Evolutionary conservation across 30 jellyfish, hydroid and myxozoan species (phyloP), one percentile per base, ranked within the genome.

Genomic region (Hydractinia symbiolongicarpus): DNA sequence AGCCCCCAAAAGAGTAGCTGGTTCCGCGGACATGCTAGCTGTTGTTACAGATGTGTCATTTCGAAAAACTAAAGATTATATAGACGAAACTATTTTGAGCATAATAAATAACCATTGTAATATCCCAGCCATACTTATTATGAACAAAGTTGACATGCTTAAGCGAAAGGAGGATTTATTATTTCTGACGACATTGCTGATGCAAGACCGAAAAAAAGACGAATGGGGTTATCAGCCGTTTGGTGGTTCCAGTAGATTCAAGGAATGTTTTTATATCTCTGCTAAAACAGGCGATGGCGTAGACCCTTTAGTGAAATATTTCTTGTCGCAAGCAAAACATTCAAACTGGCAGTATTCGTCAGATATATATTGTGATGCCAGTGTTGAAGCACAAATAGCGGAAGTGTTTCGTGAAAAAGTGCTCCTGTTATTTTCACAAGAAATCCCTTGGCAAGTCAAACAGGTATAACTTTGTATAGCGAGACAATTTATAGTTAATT

Each of bases 361-460:
- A 9, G 80, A 93, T 17, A 53, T 84, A 0, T 68, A 73, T 51
- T 76, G 86, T 16, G 95, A 93, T 73, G 51, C 81, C 76, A 94
- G 94, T 69, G 66, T 88, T 52, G 98, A 93, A 78, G 75, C 83
- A 54, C 95, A 81, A 64, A 88, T 93, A 17, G 55, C 96, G 19
- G 98, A 93, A 61, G 72, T 84, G 49, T 82, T 93, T 70, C 74
- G 98, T 72, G 98, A 93, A 78, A 88, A 94, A 53, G 16, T 93
- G 9, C 89, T 93, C 20, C 76, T 56, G 5, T 60, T 81, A 83
- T 93, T 87, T 77, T 50, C 61, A 44, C 96, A 93, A 44, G 98
- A 93, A 72, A 93, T 93, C 8, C 98, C 98, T 17, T 93, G 98
- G 98, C 96, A 93, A 68, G 88, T 93, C 19, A 87, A 85, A 68